Conservation (phyloP, 2,113 vertebrate genomes). For the Halcyon senegalensis region DNA sequence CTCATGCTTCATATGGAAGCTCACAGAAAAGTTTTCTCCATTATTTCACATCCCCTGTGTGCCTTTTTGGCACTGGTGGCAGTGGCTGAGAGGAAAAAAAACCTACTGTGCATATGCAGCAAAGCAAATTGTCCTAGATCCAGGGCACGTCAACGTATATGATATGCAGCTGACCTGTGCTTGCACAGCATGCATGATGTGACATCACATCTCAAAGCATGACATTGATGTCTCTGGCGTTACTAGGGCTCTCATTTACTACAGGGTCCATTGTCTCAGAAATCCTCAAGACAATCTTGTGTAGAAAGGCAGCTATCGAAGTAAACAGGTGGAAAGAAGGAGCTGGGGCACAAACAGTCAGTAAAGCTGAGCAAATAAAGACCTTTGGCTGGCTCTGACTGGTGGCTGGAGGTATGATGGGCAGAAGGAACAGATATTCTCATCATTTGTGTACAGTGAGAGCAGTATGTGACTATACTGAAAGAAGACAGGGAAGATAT, state of each 20-base stretch:
- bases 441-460: rapidly evolving
- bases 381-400: background rate
- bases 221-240: background rate
- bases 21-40: background rate
- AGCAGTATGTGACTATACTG: background rate
- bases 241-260: background rate
- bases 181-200: background rate
- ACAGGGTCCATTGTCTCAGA: background rate
- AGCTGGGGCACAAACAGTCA: background rate
- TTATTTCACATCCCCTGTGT: background rate
- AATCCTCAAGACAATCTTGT: background rate
- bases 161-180: background rate
- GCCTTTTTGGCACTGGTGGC: background rate
- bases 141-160: background rate
- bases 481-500: background rate
- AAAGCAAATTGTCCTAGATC: background rate
- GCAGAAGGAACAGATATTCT: background rate
- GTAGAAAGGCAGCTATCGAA: background rate
- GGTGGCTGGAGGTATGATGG: rapidly evolving
- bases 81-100: background rate
- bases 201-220: background rate
- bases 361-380: background rate
- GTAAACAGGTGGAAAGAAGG: background rate
- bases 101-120: background rate
- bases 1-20: background rate